Evolutionary conservation across 2,797 vertebrate species (phyloP).

Genomic region (Acestrorhynchus altus): DNA sequence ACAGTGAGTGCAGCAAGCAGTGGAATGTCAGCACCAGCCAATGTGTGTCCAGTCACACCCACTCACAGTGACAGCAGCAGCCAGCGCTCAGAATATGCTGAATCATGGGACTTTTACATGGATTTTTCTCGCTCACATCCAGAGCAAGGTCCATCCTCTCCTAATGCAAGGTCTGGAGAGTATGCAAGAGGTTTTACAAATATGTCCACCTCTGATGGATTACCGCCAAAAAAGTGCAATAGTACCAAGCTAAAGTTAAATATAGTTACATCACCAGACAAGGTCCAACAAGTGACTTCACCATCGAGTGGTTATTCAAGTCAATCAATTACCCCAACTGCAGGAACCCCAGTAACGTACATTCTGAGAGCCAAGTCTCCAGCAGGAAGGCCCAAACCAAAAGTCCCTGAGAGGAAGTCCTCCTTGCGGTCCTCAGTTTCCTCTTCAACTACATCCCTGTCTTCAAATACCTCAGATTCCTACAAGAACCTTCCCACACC

Average conservation of each 20-base stretch:
- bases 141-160: slow-evolving; percentile 65
- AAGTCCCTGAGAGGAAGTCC: slow-evolving; percentile 92
- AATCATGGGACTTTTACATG: slow-evolving; percentile 78
- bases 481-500: slow-evolving; percentile 52
- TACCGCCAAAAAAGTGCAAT: slow-evolving; percentile 1
- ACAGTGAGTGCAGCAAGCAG: slow-evolving; percentile 80
- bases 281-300: slow-evolving; percentile 82
- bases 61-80: slow-evolving; percentile 84
- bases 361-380: slow-evolving; percentile 75
- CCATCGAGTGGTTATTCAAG: slow-evolving; percentile 94
- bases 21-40: slow-evolving; percentile 79
- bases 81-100: slow-evolving; percentile 74
- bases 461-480: slow-evolving; percentile 52
- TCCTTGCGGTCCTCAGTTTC: slow-evolving; percentile 86
- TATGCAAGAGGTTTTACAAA: slow-evolving; percentile 65
- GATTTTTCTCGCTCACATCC: slow-evolving; percentile 64
- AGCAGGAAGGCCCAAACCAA: slow-evolving; percentile 83
- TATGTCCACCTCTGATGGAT: neutral
- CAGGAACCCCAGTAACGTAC: slow-evolving; percentile 85
- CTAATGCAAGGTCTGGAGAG: slow-evolving; percentile 51
- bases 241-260: slow-evolving; percentile 67
- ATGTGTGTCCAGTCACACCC: slow-evolving; percentile 72
- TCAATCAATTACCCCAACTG: slow-evolving; percentile 89
- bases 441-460: slow-evolving; percentile 78
- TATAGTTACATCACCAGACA: slow-evolving; percentile 68